These are phyloP conservation scores for Melanaphis sacchari DNA, from an alignment of 1,140 invertebrate genomes.

Conservation along the genomic window DNA sequence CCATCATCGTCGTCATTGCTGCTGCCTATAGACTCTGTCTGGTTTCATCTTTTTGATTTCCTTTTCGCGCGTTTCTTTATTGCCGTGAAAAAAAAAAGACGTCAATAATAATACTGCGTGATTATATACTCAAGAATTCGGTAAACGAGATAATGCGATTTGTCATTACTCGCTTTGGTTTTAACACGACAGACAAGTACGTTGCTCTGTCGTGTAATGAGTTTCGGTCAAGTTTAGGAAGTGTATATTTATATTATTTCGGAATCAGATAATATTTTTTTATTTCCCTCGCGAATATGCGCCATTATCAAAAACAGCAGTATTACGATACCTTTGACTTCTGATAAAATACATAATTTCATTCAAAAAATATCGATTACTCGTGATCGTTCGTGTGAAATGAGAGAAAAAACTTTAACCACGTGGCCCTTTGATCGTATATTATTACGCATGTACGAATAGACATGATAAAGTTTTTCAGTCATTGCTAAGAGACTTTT, in stretches of 20 bases:
- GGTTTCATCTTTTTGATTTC: not conserved
- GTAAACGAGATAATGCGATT: slow-evolving; percentile 15
- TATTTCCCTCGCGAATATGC: not conserved
- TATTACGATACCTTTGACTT: not conserved
- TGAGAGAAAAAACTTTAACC: not conserved
- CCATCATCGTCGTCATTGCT: not conserved
- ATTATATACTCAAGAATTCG: not conserved
- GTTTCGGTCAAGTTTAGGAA: not conserved
- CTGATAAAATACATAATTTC: not conserved
- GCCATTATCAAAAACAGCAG: not conserved
- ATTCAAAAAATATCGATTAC: not conserved
- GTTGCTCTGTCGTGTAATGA: not conserved
- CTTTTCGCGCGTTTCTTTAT: not conserved
- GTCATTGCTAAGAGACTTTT: not conserved
- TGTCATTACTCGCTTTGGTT: not conserved
- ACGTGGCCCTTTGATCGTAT: not conserved
- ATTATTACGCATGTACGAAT: not conserved
- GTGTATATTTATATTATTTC: not conserved
- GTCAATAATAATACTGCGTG: not conserved
- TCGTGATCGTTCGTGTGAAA: not conserved
- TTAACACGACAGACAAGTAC: not conserved
- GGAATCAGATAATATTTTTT: not conserved
- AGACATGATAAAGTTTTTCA: not conserved
- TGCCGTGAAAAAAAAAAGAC: not conserved
- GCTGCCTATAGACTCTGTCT: not conserved